Percentiles rank a stretch among this genome's conserved stretches.
Conservation (phyloP, 2,113 vertebrate genomes). For the Aptenodytes patagonicus region DNA sequence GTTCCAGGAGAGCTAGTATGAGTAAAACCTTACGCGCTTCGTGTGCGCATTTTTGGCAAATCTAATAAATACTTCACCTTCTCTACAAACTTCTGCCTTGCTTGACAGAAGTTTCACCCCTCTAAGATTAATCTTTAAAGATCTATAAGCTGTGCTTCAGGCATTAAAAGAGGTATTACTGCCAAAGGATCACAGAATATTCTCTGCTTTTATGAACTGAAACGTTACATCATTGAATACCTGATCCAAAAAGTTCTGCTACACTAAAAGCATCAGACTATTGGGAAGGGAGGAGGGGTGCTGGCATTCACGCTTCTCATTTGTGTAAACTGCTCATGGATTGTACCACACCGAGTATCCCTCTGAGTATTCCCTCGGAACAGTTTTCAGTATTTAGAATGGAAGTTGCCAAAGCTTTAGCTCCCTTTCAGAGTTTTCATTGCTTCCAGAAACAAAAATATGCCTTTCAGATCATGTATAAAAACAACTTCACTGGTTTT, state of each 20-base stretch:
- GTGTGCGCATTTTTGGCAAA: not conserved
- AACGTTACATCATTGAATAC: not conserved
- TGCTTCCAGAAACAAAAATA: not conserved
- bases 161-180: not conserved
- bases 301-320: not conserved
- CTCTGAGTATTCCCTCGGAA: not conserved
- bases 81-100: not conserved
- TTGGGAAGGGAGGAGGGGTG: not conserved
- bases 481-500: not conserved
- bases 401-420: not conserved
- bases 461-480: fast-evolving
- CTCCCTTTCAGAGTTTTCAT: not conserved
- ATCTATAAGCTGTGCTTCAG: not conserved
- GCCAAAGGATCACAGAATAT: not conserved
- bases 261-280: not conserved
- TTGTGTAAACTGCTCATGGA: not conserved
- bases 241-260: not conserved
- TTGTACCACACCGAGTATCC: not conserved
- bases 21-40: fast-evolving
- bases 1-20: no score
- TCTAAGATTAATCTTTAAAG: not conserved
- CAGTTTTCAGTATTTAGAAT: not conserved
- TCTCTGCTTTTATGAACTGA: not conserved
- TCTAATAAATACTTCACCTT: not conserved
- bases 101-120: not conserved